Conservation (phyloP, 2,113 vertebrate species). For the Semicossyphus pulcher region DNA sequence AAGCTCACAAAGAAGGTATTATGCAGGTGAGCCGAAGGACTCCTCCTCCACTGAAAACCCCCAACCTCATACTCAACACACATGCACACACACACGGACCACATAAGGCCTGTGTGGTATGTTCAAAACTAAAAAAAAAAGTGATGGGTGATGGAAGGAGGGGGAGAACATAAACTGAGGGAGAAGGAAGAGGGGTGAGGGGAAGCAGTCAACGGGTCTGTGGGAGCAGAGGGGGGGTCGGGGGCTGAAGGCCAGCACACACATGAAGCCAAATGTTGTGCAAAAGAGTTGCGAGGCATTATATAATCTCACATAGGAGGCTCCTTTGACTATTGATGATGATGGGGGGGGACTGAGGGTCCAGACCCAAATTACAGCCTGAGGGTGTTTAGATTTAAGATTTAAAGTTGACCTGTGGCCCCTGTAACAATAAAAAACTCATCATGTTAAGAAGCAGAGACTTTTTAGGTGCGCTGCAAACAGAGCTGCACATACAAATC, state of each 20-base stretch:
- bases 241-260: slow-evolving; percentile 45
- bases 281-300: slow-evolving; percentile 59
- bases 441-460: not conserved
- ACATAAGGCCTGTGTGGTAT: slow-evolving; percentile 33
- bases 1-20: slow-evolving; percentile 77
- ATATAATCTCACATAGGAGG: slow-evolving; percentile 76
- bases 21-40: slow-evolving; percentile 64
- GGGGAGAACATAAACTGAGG: slow-evolving; percentile 39
- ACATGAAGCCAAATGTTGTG: slow-evolving; percentile 61
- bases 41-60: slow-evolving; percentile 41
- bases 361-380: slow-evolving; percentile 13
- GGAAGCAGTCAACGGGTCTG: slow-evolving; percentile 35
- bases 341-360: slow-evolving; percentile 8
- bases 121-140: slow-evolving; percentile 35
- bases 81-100: slow-evolving; percentile 10
- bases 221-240: slow-evolving; percentile 14
- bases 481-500: not conserved
- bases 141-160: slow-evolving; percentile 30
- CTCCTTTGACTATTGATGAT: slow-evolving; percentile 77
- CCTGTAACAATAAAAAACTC: slow-evolving; percentile 31
- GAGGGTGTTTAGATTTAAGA: slow-evolving; percentile 49
- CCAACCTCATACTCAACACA: slow-evolving; percentile 3
- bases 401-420: slow-evolving; percentile 24
- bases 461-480: not conserved
- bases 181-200: slow-evolving; percentile 39